Conservation (phyloP, 2,797 vertebrate genomes). For the Argentina silus region DNA sequence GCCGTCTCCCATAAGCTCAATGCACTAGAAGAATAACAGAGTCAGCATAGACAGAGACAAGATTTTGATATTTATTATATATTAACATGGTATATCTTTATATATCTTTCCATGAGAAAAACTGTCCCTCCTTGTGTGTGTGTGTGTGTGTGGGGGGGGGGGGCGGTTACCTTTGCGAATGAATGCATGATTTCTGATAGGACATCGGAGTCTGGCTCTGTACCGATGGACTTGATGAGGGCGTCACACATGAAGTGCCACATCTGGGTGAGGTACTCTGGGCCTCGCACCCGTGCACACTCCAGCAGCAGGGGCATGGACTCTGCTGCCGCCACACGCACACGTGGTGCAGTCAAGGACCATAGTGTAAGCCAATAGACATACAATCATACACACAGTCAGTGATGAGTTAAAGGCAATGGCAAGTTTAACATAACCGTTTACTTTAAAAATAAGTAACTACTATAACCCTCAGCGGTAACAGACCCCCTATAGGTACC, state of each 20-base stretch:
- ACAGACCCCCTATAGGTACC: background rate
- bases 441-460: background rate
- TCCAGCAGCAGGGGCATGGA: slow-evolving; percentile 97
- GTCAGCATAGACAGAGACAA: background rate
- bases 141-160: no score
- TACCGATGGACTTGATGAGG: slow-evolving; percentile 97
- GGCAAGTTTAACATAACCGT: background rate
- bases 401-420: background rate
- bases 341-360: slow-evolving; percentile 84
- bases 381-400: background rate
- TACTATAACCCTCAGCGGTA: background rate
- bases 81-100: no score
- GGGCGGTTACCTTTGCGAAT: slow-evolving; percentile 89
- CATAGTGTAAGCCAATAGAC: background rate
- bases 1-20: slow-evolving; percentile 97
- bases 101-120: no score
- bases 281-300: slow-evolving; percentile 92
- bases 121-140: background rate
- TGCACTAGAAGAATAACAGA: slow-evolving; percentile 78
- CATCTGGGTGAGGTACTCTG: slow-evolving; percentile 97
- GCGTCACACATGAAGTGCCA: slow-evolving; percentile 99
- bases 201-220: slow-evolving; percentile 96
- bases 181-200: slow-evolving; percentile 99
- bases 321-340: slow-evolving; percentile 94
- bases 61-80: background rate